A percentile compares a stretch with the other conserved stretches of the same genome.
phyloP scores from a whole-genome alignment of 2,797 vertebrate genomes.

The Picus viridis region DNA sequence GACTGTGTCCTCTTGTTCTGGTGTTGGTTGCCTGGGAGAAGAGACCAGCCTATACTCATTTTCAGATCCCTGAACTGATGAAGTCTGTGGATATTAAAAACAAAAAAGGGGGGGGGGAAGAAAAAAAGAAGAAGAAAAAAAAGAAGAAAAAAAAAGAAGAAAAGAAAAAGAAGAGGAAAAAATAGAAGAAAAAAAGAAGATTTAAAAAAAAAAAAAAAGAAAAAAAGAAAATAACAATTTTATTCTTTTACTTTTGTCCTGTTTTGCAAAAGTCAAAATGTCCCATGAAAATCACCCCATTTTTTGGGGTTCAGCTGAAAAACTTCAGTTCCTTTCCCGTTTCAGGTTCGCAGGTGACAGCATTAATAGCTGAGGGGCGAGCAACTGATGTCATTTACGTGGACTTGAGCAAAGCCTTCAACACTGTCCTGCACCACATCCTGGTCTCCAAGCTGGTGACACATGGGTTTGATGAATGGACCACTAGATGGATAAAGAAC shows the following conservation, averaged over 20 bases:
- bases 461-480: too few species aligned
- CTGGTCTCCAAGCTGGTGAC: too few species aligned
- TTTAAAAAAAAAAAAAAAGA: background rate
- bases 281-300: background rate
- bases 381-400: too few species aligned
- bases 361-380: too few species aligned
- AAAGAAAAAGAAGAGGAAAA: background rate
- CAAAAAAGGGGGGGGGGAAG: background rate
- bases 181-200: too few species aligned
- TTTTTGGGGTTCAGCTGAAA: background rate
- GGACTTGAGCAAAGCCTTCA: too few species aligned
- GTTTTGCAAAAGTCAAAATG: background rate
- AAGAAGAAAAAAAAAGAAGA: background rate
- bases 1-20: too few species aligned
- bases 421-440: too few species aligned
- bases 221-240: too few species aligned
- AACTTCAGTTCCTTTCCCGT: background rate
- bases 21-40: too few species aligned
- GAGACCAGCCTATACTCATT: background rate
- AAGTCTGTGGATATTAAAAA: background rate
- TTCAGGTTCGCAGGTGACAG: background rate
- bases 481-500: too few species aligned
- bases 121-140: too few species aligned
- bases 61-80: background rate
- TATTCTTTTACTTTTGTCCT: background rate